A percentile compares a stretch with the other conserved stretches of the same genome.
These are phyloP conservation scores for Takifugu flavidus DNA, from an alignment of 2,113 vertebrate species.

Conservation along the genomic window DNA sequence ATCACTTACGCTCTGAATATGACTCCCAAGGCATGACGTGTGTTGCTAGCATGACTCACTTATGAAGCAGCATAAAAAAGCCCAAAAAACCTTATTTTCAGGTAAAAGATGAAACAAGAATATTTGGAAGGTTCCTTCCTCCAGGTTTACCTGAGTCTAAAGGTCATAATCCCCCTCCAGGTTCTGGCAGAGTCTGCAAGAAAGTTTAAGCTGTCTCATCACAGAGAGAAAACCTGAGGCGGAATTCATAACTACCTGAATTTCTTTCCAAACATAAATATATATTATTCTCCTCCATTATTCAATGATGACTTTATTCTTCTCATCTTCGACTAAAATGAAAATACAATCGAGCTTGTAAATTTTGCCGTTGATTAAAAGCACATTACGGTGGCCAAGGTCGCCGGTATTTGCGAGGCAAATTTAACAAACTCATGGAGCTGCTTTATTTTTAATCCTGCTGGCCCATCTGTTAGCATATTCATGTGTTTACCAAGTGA, in stretches of 20 bases:
- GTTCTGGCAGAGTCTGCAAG: constrained; percentile 42
- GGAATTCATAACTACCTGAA: constrained; percentile 20
- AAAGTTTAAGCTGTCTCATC: constrained; percentile 37
- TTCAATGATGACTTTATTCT: constrained; percentile 16
- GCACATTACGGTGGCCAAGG: neutral
- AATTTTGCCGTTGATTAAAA: constrained; percentile 1
- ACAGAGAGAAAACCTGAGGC: constrained; percentile 16
- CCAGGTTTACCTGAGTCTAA: constrained; percentile 10
- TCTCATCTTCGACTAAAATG: neutral
- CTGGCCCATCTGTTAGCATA: no score
- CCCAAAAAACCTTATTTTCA: constrained; percentile 11
- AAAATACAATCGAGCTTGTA: no score
- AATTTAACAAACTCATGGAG: constrained; percentile 2
- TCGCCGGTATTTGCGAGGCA: neutral
- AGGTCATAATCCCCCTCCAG: constrained; percentile 34
- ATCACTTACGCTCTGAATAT: constrained; percentile 20
- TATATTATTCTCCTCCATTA: neutral
- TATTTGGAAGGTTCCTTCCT: neutral
- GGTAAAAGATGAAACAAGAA: constrained; percentile 12
- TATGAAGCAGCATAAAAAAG: constrained; percentile 1
- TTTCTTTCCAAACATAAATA: constrained; percentile 7
- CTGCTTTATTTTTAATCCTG: no score
- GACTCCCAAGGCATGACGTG: constrained; percentile 21
- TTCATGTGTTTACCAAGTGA: neutral
- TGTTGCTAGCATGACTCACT: constrained; percentile 1